Evolutionary conservation across 2,888 invertebrate species (phyloP), one percentile per base, ranked within the genome.

Genomic region (Hemaris fuciformis): DNA sequence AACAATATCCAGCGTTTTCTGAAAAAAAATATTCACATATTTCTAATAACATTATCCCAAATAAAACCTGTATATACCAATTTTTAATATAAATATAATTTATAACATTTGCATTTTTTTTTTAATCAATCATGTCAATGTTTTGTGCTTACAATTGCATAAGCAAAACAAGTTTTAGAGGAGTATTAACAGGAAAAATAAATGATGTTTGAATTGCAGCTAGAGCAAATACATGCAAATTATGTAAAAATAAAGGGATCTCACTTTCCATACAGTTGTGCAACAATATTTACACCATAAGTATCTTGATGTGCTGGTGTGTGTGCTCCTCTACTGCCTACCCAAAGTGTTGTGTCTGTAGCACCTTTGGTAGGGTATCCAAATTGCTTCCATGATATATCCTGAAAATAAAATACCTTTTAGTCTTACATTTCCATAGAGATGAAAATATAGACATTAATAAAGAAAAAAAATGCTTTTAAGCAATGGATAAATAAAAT

Each of bases 221-320:
- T n/a, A n/a, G 15, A 7, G 15, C 18, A 20, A 18, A 56, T 34
- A 3, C 38, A 22, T 23, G 38, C 63, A 25, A 57, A 45, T 59
- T 38, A 62, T 38, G n/a, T n/a, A 8, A 38, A 38, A 38, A n/a
- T n/a, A 3, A 61, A 48, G 61, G 15, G 22, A 53, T 57, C 86
- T 77, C 67, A 98, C 98, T 94, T 96, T 79, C 99, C 99, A 89
- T 94, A 94, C 59, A 98, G 88, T 89, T 99, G 99, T 59, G 96
- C 96, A 8, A 99, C 96, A 75, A 99, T 94, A 89, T 99, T 99
- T 73, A 95, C 96, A 0, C 99, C 99, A 87, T 99, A 99, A 0
- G 98, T 96, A 83, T 99, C 99, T 80, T 95, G 95, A 85, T 99
- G 99, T 66, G 98, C 97, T 1, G 98, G 97, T 0, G 99, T 99